Base-by-base conservation (phyloP, 1,140 invertebrate genomes). In the Cryptotermes secundus region DNA sequence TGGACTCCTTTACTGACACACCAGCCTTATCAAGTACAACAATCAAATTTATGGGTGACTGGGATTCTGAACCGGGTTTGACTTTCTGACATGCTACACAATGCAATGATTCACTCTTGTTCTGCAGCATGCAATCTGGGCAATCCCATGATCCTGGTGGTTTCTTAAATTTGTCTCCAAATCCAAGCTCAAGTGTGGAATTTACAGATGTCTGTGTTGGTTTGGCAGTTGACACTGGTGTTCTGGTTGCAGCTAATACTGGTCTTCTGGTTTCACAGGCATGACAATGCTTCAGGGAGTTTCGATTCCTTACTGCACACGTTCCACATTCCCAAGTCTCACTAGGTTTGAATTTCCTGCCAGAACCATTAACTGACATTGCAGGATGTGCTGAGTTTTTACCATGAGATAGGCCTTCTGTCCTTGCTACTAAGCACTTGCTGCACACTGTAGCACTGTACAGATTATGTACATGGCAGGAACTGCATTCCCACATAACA, bases 391-490 rank as follows among this genome's bases (percentile, higher is more conserved):
- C 31, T 31, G 31, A 42, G 24, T 53, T 79, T 19, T 82, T 82
- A 34, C 84, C 80, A 2, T 85, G 34, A 24, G 42, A 22, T 16
- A 31, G 10, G 22, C 16, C 31, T 19, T 88, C 59, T 94, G 93
- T 88, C 35, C 91, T 89, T 85, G 91, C 91, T 49, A 49, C 45
- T 19, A 49, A 49, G 88, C 94, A 96, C 19, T 93, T 93, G 9
- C 92, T 89, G 89, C 95, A 96, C 85, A 92, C 94, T 9, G 86
- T 86, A 34, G 89, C 89, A 19, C 89, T 89, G 34, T 89, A 87
- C 65, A 93, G 92, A 88, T 96, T 96, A 81, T 90, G 89, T 3
- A 95, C 90, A 90, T 93, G 91, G 89, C 95, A 96, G 79, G 89
- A 90, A 19, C 89, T 87, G 89, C 95, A 96, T 84, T 94, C 92